Evolutionary conservation across 1,140 invertebrate genomes (phyloP), one percentile per base, ranked within the genome.

Genomic region (Drosophila sp.): DNA sequence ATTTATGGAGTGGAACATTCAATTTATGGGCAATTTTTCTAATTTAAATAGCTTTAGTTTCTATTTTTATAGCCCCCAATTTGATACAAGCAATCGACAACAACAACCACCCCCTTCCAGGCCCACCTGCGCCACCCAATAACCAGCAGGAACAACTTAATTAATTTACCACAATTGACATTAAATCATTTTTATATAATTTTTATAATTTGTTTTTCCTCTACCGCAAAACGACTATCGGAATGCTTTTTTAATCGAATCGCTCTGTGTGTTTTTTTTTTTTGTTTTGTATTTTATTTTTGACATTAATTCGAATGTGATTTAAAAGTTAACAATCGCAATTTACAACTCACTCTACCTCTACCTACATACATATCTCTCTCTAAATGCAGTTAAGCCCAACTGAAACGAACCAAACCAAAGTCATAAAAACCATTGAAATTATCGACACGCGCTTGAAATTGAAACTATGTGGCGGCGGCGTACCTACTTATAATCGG

Each of bases 371-470:
- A 17, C 17, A 17, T 17, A 17, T 17, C 17, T 17, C 17, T 17
- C 17, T 17, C 17, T 17, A 17, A 17, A 32, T 35, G 56, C 54
- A 29, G 56, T 17, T 35, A 33, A 32, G 17, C 55, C 32, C 38
- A 60, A 60, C 47, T 74, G 54, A 30, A 41, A 50, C 29, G 65
- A 62, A 8, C 7, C 44, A 25, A 50, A 50, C 23, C 10, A 38
- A 27, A 63, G 68, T 30, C 66, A 67, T 67, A 76, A 75, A 72
- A 72, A 44, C 66, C 40, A 65, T 74, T 70, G 55, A 70, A 79
- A 76, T 84, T 84, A 80, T 76, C 58, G 76, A 80, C 80, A 83
- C 80, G 80, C 80, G 72, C 33, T 67, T 64, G 66, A 76, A 84
- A 85, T 83, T 84, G 80, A 85, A 80, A 80, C 80, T 73, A 54